phyloP scores from a whole-genome alignment of 2,888 invertebrate genomes.

The Drosophila picticornis region DNA sequence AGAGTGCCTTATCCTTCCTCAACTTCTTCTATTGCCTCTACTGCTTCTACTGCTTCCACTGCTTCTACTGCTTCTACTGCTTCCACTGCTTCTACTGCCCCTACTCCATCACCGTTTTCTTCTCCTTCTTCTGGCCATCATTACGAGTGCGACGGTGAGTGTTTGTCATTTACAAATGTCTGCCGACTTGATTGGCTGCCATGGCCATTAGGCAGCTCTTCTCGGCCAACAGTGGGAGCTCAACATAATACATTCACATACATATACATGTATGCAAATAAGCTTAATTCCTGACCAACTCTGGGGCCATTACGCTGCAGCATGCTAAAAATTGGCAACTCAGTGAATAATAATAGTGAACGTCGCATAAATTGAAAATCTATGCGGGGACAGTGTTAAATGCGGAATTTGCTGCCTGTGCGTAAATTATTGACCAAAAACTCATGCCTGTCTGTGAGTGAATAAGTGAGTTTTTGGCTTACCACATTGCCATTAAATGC shows the following conservation, averaged over 20 bases:
- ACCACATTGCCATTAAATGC: conserved; percentile 8
- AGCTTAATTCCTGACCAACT: conserved; percentile 14
- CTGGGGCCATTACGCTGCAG: not conserved
- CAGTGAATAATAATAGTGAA: conserved; percentile 13
- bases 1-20: not conserved
- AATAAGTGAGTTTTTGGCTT: conserved; percentile 9
- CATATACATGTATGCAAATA: conserved; percentile 16
- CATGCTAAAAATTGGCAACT: conserved; percentile 16
- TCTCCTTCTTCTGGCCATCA: not conserved
- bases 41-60: not conserved
- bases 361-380: conserved; percentile 17
- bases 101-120: not conserved
- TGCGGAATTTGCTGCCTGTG: not conserved
- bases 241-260: conserved; percentile 10
- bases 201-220: conserved; percentile 49
- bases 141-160: conserved; percentile 10
- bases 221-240: conserved; percentile 4
- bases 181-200: conserved; percentile 55
- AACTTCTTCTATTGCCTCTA: not conserved
- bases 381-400: conserved; percentile 1
- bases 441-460: conserved; percentile 5
- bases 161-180: conserved; percentile 56
- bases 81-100: not conserved
- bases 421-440: conserved; percentile 5
- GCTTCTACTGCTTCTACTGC: not conserved